Percentiles rank a stretch among this genome's conserved stretches.
These are phyloP conservation scores for Agrotis segetum DNA, from an alignment of 2,888 invertebrate genomes.

Conservation along the genomic window DNA sequence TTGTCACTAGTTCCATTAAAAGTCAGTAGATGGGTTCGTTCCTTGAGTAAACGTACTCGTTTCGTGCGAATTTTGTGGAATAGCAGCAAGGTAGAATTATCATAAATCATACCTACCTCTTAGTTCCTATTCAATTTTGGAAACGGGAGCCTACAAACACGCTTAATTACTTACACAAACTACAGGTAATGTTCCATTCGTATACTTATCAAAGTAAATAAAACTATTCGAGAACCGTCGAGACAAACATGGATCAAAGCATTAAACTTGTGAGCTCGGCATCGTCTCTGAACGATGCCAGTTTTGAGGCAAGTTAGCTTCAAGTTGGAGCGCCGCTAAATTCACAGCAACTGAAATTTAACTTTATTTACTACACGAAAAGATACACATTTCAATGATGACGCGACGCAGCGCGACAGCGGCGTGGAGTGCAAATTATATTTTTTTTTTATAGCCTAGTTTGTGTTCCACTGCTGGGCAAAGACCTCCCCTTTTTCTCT, in stretches of 20 bases:
- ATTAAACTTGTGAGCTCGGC: conserved; percentile 40
- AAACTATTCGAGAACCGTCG: conserved; percentile 11
- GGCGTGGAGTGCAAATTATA: too few species aligned
- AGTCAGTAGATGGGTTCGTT: too few species aligned
- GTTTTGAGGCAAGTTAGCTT: conserved; percentile 38
- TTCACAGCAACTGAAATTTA: too few species aligned
- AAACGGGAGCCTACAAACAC: conserved; percentile 11
- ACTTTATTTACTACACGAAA: too few species aligned
- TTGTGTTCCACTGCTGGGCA: too few species aligned
- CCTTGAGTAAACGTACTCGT: too few species aligned
- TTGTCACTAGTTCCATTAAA: too few species aligned
- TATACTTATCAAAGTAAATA: conserved; percentile 20
- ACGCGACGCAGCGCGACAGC: too few species aligned
- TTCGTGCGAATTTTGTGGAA: too few species aligned
- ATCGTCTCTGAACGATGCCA: conserved; percentile 18
- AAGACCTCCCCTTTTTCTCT: too few species aligned
- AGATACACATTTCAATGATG: too few species aligned
- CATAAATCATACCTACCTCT: neutral
- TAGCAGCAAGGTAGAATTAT: neutral
- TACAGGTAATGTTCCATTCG: conserved; percentile 6
- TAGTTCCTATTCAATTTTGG: neutral
- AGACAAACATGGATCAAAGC: conserved; percentile 42
- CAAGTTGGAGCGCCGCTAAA: conserved; percentile 36
- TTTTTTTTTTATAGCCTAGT: too few species aligned
- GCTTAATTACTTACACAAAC: conserved; percentile 12